Percentiles rank a stretch among this genome's conserved stretches.
Conservation (phyloP, 2,797 vertebrate genomes). For the Avahi laniger region DNA sequence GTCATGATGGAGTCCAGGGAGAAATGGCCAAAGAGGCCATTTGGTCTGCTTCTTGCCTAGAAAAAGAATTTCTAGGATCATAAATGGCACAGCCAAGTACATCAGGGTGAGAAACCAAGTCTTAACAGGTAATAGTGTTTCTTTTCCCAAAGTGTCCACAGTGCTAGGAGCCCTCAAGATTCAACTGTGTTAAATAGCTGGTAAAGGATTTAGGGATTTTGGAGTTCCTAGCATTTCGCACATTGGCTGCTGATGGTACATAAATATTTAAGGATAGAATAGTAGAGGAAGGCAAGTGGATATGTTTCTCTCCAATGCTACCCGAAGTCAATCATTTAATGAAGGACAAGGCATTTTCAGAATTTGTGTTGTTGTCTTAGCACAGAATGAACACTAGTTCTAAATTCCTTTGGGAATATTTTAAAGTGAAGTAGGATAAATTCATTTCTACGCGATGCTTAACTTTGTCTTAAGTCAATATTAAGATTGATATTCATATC, state of each 20-base stretch:
- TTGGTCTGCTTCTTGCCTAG: neutral
- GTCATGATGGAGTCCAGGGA: neutral
- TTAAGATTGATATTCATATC: neutral
- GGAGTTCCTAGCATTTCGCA: neutral
- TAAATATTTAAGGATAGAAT: neutral
- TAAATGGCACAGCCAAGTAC: neutral
- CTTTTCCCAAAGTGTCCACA: neutral
- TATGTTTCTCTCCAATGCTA: neutral
- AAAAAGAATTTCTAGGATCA: neutral
- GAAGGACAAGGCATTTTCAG: neutral
- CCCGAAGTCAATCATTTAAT: slow-evolving; percentile 14
- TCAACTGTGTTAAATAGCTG: neutral
- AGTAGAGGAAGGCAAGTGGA: neutral
- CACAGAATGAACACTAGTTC: neutral
- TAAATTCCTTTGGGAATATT: slow-evolving; percentile 38
- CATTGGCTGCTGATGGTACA: neutral
- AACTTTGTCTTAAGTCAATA: neutral
- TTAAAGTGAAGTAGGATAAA: neutral
- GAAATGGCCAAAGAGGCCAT: neutral
- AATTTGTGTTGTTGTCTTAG: neutral
- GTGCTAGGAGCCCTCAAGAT: neutral
- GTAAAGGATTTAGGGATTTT: neutral
- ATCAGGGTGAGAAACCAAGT: neutral
- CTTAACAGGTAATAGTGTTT: neutral
- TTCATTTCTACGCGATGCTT: neutral